Evolutionary conservation across 2,113 vertebrate species (phyloP).

Genomic region (Datnioides undecimradiatus): DNA sequence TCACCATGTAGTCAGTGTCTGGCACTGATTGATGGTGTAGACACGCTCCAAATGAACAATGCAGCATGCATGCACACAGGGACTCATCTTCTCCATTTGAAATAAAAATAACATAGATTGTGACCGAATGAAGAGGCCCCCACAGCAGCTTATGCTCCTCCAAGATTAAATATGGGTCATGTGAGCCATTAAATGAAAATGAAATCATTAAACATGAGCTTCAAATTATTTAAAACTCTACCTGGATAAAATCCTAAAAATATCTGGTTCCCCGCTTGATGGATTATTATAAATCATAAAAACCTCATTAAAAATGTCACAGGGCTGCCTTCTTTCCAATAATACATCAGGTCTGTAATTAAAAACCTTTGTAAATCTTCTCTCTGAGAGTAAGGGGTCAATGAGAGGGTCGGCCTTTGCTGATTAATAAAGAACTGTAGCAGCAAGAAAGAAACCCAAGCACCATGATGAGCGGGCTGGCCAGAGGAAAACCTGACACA

Average conservation of each 20-base stretch:
- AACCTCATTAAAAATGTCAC: neutral
- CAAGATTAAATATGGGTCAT: neutral
- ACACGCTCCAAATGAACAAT: conserved; percentile 35
- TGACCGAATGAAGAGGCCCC: neutral
- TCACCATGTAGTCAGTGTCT: conserved; percentile 64
- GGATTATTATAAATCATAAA: conserved; percentile 8
- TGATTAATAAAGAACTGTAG: conserved; percentile 28
- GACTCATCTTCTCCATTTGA: neutral
- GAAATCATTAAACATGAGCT: neutral
- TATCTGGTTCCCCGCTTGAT: neutral
- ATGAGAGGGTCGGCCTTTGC: neutral
- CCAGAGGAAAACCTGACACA: neutral
- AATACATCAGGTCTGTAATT: conserved; percentile 2
- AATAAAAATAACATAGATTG: neutral
- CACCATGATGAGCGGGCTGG: neutral
- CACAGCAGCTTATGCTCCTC: neutral
- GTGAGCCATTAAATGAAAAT: neutral
- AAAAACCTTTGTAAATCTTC: conserved; percentile 10
- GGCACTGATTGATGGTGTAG: conserved; percentile 52
- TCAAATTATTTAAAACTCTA: neutral
- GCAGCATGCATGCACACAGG: neutral
- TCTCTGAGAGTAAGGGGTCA: conserved; percentile 16
- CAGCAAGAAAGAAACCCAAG: neutral
- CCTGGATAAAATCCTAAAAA: neutral
- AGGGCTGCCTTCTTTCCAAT: neutral